phyloP scores from a whole-genome alignment of 2,113 vertebrate genomes.

The Platichthys stellatus region DNA sequence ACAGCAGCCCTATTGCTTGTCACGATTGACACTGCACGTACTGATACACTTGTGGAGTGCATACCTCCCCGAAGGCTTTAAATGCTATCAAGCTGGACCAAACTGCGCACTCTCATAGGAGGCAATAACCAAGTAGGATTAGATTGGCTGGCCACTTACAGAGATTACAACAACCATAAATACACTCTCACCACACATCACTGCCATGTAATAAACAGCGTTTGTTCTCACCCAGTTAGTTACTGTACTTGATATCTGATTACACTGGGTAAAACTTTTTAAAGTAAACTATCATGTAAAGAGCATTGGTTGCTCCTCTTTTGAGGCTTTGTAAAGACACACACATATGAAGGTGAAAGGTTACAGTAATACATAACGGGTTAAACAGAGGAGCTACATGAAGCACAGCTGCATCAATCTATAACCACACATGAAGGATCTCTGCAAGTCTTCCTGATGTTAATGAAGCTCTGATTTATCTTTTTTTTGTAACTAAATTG shows the following conservation, averaged over 20 bases:
- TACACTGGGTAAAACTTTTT: background rate
- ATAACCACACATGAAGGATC: conserved; percentile 42
- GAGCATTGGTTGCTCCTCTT: background rate
- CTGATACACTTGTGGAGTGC: background rate
- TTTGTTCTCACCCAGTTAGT: conserved; percentile 22
- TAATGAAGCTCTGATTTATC: conserved; percentile 40
- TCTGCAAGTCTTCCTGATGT: conserved; percentile 55
- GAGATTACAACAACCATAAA: conserved; percentile 1
- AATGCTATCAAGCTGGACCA: no score
- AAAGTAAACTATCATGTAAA: background rate
- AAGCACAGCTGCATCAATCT: conserved; percentile 6
- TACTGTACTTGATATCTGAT: conserved; percentile 4
- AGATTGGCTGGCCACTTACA: background rate
- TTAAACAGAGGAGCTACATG: conserved; percentile 11
- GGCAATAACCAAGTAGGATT: background rate
- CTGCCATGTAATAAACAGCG: conserved; percentile 24
- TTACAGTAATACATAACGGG: conserved; percentile 19
- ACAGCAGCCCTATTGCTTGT: background rate
- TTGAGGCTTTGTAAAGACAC: no score
- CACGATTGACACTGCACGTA: background rate
- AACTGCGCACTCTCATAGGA: background rate
- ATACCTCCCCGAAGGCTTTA: background rate
- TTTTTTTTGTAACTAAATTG: conserved; percentile 41
- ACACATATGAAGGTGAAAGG: conserved; percentile 11
- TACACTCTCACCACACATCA: conserved; percentile 11